Base-by-base conservation (phyloP, 2,888 invertebrate species). In the Vesta saturnalis region DNA sequence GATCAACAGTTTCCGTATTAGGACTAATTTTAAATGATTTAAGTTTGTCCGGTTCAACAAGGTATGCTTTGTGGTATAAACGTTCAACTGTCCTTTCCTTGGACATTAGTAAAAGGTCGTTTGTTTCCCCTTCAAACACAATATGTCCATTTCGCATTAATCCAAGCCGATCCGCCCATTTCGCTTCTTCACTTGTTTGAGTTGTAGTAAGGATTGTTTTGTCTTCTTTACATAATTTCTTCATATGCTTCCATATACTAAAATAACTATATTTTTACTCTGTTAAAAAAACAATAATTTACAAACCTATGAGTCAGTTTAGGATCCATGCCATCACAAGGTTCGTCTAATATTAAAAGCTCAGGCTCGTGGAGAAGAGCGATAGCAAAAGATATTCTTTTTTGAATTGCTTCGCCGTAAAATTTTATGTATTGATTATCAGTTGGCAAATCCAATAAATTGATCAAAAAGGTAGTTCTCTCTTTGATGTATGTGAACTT, bases 301-400 rank as follows among this genome's bases (percentile, higher is more conserved):
- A 54, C 49, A 84, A 82, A 92, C 94, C 90, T 90, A 82, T 93
- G 92, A 81, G 94, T 88, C 61, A 96, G 84, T 72, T 96, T 88
- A 0, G 96, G 96, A 85, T 96, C 96, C 64, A 96, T 86, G 0
- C 96, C 96, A 14, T 95, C 96, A 0, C 96, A 96, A 0, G 96
- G 96, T 80, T 97, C 96, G 79, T 97, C 96, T 76, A 97, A 83
- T 67, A 97, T 95, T 21, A 97, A 85, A 30, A 97, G 83, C 81
- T 95, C 93, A 0, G 96, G 96, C 75, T 92, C 92, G 79, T 96
- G 96, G 0, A 97, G 89, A 77, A 97, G 84, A 0, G 96, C 94
- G 4, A 93, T 93, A 0, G 95, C 95, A 72, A 97, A 89, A 0
- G 96, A 96, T 0, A 96, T 91, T 61, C 96, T 86, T 69, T 96